Percentiles rank a stretch among this genome's conserved stretches.
These are phyloP conservation scores for Pteronotus mesoamericanus DNA, from an alignment of 2,797 vertebrate genomes.

Conservation along the genomic window DNA sequence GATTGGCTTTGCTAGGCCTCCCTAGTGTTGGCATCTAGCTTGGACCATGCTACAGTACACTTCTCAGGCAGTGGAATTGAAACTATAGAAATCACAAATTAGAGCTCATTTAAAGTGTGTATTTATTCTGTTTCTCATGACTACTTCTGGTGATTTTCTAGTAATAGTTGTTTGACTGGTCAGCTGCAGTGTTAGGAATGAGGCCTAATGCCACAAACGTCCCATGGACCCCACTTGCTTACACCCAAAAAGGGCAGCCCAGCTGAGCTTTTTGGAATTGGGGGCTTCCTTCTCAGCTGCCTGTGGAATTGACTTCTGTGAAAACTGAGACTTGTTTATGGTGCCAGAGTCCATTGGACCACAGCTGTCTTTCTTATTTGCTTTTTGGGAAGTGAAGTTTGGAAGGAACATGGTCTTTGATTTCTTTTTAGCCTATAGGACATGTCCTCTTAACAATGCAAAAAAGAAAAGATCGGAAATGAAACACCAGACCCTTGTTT, in stretches of 20 bases:
- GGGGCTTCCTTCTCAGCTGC: background rate
- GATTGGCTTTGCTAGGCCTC: background rate
- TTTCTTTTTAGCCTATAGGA: slow-evolving; percentile 2
- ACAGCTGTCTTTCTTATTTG: background rate
- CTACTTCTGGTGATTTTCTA: background rate
- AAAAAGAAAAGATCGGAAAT: slow-evolving; percentile 41
- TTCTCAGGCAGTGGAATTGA: background rate
- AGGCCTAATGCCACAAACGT: background rate
- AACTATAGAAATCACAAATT: background rate
- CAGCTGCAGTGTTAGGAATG: background rate
- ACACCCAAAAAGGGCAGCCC: background rate
- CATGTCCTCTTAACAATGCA: background rate
- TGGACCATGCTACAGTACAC: background rate
- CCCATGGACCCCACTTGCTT: background rate
- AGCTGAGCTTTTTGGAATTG: background rate
- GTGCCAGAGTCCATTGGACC: background rate
- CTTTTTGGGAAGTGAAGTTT: background rate
- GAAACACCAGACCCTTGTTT: background rate
- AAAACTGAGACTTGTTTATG: slow-evolving; percentile 13
- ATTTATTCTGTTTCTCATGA: background rate
- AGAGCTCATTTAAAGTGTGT: background rate
- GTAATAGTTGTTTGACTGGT: background rate
- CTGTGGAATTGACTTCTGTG: background rate
- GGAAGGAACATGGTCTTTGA: background rate
- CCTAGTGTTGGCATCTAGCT: background rate